phyloP scores from a whole-genome alignment of 2,113 vertebrate species.

The Zeus faber region DNA sequence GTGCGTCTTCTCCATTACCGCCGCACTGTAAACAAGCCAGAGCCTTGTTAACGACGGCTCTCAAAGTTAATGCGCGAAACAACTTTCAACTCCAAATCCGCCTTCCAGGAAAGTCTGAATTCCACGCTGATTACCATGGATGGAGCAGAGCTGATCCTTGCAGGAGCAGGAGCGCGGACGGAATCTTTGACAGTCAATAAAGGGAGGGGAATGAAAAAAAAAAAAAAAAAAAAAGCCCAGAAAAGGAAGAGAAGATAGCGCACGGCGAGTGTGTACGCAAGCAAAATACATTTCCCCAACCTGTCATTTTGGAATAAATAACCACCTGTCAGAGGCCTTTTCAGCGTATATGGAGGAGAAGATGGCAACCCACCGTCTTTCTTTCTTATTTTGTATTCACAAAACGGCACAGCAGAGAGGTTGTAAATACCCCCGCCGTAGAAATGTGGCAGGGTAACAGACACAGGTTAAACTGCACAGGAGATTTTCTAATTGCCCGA shows the following conservation, averaged over 20 bases:
- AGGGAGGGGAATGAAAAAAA: constrained; percentile 13
- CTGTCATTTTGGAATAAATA: constrained; percentile 35
- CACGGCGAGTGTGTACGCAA: constrained; percentile 25
- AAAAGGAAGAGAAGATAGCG: no score
- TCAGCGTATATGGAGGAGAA: no score
- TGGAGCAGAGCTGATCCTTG: constrained; percentile 52
- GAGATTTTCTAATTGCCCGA: no score
- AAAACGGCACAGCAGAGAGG: no score
- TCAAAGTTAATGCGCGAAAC: constrained; percentile 53
- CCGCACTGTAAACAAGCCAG: constrained; percentile 50
- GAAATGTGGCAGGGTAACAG: no score
- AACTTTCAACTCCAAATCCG: constrained; percentile 52
- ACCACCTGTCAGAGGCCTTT: constrained; percentile 24
- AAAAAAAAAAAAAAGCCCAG: no score
- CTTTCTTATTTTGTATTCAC: no score
- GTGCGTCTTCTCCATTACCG: constrained; percentile 30
- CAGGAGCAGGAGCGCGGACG: constrained; percentile 13
- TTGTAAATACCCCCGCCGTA: no score
- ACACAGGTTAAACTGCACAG: no score
- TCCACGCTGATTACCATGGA: constrained; percentile 48
- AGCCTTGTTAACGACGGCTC: constrained; percentile 49
- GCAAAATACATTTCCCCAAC: constrained; percentile 43
- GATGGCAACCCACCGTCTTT: no score
- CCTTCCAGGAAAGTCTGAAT: constrained; percentile 61
- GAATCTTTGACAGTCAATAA: constrained; percentile 46